Base-by-base conservation (phyloP, 2,797 vertebrate genomes). In the Enteromius trimaculatus region DNA sequence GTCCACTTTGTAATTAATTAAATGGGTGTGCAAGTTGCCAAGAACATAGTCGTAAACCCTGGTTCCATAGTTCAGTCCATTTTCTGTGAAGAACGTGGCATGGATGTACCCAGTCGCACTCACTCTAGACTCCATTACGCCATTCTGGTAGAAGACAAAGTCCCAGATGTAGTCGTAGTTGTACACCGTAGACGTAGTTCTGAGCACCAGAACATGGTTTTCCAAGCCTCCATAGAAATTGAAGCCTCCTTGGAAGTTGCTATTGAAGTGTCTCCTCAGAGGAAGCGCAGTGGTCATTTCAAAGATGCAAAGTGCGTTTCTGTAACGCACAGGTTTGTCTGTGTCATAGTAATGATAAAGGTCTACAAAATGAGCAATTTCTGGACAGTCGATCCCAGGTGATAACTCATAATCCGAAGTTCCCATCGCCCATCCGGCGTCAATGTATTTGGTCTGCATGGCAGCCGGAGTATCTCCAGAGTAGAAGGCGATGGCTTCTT, bases 131-230 rank as follows among this genome's bases (percentile, higher is more conserved):
- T 99, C 97, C 89, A 97, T 91, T 1, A 98, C 96, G 0, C 98
- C 98, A 0, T 97, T 99, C 85, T 95, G 95, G 89, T 97, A 96
- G 90, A 99, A 95, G 77, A 96, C 53, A 87, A 97, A 95, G 88
- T 99, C 98, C 97, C 97, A 99, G 88, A 99, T 96, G 87, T 99
- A 99, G 87, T 99, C 98, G 0, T 99, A 99, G 89, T 99, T 99
- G 91, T 97, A 98, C 87, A 99, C 97, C 0, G 98, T 98, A 0
- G 98, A 96, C 0, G 94, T 97, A 0, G 97, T 97, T 78, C 98
- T 92, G 58, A 99, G 23, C 79, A 99, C 97, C 78, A 99, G 92
- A 13, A 95, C 95, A 0, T 94, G 94, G 16, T 95, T 97, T 80
- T 96, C 94, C 60, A 99, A 89, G 0, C 97, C 98, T 0, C 89